Evolutionary conservation across 2,888 invertebrate genomes (phyloP).

Genomic region (Meteorus cinctellus): DNA sequence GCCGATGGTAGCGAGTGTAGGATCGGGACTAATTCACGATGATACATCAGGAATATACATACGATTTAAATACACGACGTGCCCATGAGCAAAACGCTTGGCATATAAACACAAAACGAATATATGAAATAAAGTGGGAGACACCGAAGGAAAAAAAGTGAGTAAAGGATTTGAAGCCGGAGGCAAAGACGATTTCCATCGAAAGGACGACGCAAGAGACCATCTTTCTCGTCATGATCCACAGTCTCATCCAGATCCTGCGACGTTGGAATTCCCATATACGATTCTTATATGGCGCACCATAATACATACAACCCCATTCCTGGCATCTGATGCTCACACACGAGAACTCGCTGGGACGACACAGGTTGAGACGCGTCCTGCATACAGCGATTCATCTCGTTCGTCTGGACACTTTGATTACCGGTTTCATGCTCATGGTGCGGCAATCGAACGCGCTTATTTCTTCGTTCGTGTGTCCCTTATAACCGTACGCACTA

Average conservation of each 20-base stretch:
- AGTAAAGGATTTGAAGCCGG: slow-evolving; percentile 28
- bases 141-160: slow-evolving; percentile 24
- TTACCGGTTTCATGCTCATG: slow-evolving; percentile 68
- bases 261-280: slow-evolving; percentile 37
- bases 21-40: slow-evolving; percentile 46
- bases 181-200: slow-evolving; percentile 64
- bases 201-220: slow-evolving; percentile 54
- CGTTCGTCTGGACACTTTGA: slow-evolving; percentile 69
- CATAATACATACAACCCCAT: neutral
- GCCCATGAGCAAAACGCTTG: slow-evolving; percentile 31
- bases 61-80: slow-evolving; percentile 50
- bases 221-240: slow-evolving; percentile 33
- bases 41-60: slow-evolving; percentile 45
- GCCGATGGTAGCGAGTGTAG: too few relatives aligned
- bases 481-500: slow-evolving; percentile 17
- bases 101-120: slow-evolving; percentile 1
- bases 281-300: slow-evolving; percentile 1
- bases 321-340: slow-evolving; percentile 23
- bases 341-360: slow-evolving; percentile 11
- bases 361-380: slow-evolving; percentile 48
- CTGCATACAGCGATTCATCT: slow-evolving; percentile 65
- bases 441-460: slow-evolving; percentile 58
- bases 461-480: slow-evolving; percentile 37
- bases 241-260: slow-evolving; percentile 25
- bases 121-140: slow-evolving; percentile 11